Percentiles rank a stretch among this genome's conserved stretches.
phyloP scores from a whole-genome alignment of 2,113 vertebrate species.

The Oryzias javanicus region DNA sequence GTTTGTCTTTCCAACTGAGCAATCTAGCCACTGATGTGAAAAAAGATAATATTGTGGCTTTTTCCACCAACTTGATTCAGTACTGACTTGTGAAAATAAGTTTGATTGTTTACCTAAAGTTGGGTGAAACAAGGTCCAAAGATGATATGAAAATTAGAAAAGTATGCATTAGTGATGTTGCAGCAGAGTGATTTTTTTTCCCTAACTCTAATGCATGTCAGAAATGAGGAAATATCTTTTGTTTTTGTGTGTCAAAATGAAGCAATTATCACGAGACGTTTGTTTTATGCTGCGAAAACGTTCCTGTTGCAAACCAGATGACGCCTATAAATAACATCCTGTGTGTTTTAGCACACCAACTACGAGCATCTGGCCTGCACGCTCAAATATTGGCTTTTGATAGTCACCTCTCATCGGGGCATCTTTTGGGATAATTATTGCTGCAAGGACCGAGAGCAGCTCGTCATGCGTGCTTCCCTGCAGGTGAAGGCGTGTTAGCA shows the following conservation, averaged over 20 bases:
- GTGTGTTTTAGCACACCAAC: not conserved
- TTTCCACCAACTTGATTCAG: too few species aligned
- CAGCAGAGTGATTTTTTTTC: too few species aligned
- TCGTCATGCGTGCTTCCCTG: slow-evolving; percentile 28
- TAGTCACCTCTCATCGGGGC: slow-evolving; percentile 21
- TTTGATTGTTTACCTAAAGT: too few species aligned
- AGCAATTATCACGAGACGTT: slow-evolving; percentile 11
- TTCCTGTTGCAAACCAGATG: slow-evolving; percentile 30
- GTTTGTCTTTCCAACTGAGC: too few species aligned
- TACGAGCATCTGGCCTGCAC: slow-evolving; percentile 50
- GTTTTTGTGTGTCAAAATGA: too few species aligned
- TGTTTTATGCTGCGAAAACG: slow-evolving; percentile 16
- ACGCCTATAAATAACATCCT: slow-evolving; percentile 37
- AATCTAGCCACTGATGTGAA: too few species aligned
- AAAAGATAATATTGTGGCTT: too few species aligned
- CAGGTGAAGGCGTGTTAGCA: slow-evolving; percentile 30
- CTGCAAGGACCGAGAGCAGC: slow-evolving; percentile 17
- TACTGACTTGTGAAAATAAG: too few species aligned
- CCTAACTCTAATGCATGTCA: not conserved
- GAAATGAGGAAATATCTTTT: not conserved
- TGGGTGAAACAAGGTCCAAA: too few species aligned
- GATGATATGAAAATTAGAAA: too few species aligned
- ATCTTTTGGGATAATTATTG: slow-evolving; percentile 53
- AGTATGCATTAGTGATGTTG: too few species aligned
- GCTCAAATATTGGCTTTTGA: slow-evolving; percentile 59